Percentiles rank a stretch among this genome's conserved stretches.
These are phyloP conservation scores for Crossocerus cetratus DNA, from an alignment of 2,888 invertebrate genomes.

Conservation along the genomic window DNA sequence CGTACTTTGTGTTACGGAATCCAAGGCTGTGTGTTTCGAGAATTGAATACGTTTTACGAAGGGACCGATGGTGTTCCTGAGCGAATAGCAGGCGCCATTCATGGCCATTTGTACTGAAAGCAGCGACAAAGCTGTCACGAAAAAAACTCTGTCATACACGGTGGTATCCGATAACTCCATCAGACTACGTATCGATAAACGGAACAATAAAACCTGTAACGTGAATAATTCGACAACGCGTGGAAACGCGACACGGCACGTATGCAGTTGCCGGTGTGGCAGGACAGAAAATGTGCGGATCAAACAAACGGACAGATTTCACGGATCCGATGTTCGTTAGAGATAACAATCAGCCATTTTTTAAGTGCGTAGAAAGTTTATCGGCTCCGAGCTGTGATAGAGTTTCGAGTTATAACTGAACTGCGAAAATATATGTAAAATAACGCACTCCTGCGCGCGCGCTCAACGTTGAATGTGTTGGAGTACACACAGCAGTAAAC, in stretches of 20 bases:
- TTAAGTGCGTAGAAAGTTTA: no score
- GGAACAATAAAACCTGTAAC: conserved; percentile 58
- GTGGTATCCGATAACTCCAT: conserved; percentile 33
- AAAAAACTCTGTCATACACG: conserved; percentile 32
- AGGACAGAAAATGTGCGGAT: conserved; percentile 26
- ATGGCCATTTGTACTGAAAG: conserved; percentile 16
- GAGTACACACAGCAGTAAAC: no score
- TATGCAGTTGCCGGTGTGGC: conserved; percentile 37
- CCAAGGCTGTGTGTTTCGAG: neutral
- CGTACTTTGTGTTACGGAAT: neutral
- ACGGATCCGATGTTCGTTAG: conserved; percentile 29
- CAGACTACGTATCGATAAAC: conserved; percentile 44
- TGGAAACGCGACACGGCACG: conserved; percentile 42
- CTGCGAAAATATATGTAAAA: no score
- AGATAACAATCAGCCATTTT: neutral
- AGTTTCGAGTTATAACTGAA: no score
- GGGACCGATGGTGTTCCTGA: neutral
- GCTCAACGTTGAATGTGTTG: no score
- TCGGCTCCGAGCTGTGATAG: no score
- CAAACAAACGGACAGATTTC: conserved; percentile 50
- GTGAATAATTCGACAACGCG: conserved; percentile 47
- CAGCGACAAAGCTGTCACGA: neutral
- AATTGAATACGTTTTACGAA: neutral
- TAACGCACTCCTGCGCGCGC: no score
- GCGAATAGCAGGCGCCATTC: neutral